Base-by-base conservation (phyloP, 1,140 invertebrate genomes). In the Camponotus vicinus region DNA sequence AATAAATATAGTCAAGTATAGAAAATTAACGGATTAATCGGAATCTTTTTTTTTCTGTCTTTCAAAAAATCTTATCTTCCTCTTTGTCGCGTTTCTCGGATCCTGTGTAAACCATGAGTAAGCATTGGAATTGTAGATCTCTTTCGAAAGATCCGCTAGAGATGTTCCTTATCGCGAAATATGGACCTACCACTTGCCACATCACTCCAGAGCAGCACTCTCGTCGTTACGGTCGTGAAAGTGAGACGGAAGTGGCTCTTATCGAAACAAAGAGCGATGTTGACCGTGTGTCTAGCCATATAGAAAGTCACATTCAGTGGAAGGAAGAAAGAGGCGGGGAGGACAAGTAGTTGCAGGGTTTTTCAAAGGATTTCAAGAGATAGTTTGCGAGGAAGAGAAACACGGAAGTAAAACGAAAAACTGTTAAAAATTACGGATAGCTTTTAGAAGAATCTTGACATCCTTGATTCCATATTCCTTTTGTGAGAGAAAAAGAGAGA, bases 241-340 rank as follows among this genome's bases (percentile, higher is more conserved):
- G 79, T 40, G 59, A 57, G 64, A 85, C 82, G 73, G 71, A 86
- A 82, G 73, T 85, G 78, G 73, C 84, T 84, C 83, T 92, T 89
- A 77, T 86, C 82, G 89, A 91, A 88, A 92, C 88, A 92, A 93
- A 92, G 88, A 79, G 80, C 45, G 69, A 75, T 92, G 88, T 93
- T 92, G 92, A 92, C 89, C 90, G 82, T 91, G 78, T 85, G 91
- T 92, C 91, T 89, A 87, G 85, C 85, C 82, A 70, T 85, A 89
- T 90, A 89, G 88, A 92, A 91, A 90, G 78, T 57, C 42, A n/a
- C 21, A 75, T 63, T 21, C 40, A 52, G 13, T 67, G 3, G 42
- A 78, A 59, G 9, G 11, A 37, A 55, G 45, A 77, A 69, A 71
- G 18, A 67, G 67, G 18, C n/a, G 57, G 37, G 37, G 40, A 21